Evolutionary conservation across 2,113 vertebrate species (phyloP), one percentile per base, ranked within the genome.

Genomic region (Kryptolebias marmoratus): DNA sequence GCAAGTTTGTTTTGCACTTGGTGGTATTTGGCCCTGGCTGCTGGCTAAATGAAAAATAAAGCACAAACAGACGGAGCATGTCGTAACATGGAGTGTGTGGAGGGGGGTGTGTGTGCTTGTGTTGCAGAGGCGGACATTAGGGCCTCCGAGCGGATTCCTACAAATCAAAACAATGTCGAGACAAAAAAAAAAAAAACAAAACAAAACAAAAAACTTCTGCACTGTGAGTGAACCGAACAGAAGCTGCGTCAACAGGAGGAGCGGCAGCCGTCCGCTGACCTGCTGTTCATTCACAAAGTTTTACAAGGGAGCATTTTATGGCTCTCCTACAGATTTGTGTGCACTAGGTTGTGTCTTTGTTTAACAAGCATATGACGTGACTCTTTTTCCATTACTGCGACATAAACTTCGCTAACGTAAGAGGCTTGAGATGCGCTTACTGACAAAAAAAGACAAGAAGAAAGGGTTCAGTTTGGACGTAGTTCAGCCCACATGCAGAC

Each of bases 11-110:
- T 79, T 59, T 10, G 27, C 63, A 42, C 72, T 89, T 70, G 2
- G 67, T 71, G 83, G 80, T 87, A 82, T 87, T 82, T 36, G 9
- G 64, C 53, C 1, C 48, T 75, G 74, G 69, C 79, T 7, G 8
- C 73, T 71, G 71, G 67, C 76, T 79, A 61, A 79, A 81, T 73
- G 75, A 80, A 82, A 86, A 84, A 85, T 80, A 87, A 79, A 77
- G 45, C 61, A 73, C 54, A 72, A 78, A 77, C 80, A 85, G 78
- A 72, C 36, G 30, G 65, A 68, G 71, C 65, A 73, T 88, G 83
- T 82, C 74, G 71, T 73, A 79, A 73, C 74, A 62, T 59, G 71
- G 58, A 57, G 47, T 39, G 32, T 28, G 36, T 39, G 30, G 27
- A 63, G 58, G 18, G 2, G 68, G 31, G 54, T 66, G 66, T 66